phyloP scores from a whole-genome alignment of 2,888 invertebrate genomes.

The Temnothorax unifasciatus region DNA sequence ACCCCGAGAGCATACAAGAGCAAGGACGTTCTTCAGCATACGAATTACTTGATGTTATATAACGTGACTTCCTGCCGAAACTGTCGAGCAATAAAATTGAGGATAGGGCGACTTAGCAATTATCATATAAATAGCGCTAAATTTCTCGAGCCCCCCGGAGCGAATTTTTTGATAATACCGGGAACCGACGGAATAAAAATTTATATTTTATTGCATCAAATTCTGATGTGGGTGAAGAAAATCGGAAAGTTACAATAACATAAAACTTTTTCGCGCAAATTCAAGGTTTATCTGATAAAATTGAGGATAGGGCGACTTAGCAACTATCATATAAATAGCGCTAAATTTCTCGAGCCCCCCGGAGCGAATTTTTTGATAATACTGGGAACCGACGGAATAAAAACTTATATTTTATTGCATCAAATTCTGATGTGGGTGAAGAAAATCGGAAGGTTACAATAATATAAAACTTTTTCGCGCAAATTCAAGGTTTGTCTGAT shows the following conservation, averaged over 20 bases:
- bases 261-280: background rate
- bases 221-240: background rate
- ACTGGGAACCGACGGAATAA: background rate
- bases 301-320: background rate
- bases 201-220: background rate
- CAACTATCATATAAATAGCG: conserved; percentile 8
- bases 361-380: background rate
- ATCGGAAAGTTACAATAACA: background rate
- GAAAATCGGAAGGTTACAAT: background rate
- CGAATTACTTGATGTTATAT: background rate
- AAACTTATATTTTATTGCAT: background rate
- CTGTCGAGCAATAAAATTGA: background rate
- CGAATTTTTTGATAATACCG: background rate
- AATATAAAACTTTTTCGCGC: background rate
- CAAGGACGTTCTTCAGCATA: background rate
- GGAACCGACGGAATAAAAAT: background rate
- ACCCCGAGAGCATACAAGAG: background rate
- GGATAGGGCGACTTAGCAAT: background rate
- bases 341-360: background rate
- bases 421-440: background rate
- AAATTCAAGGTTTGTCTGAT: background rate
- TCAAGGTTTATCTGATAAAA: background rate
- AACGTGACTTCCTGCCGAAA: background rate
- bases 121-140: conserved; percentile 20
- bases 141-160: background rate